phyloP scores from a whole-genome alignment of 2,888 invertebrate genomes.

The Spialia ferax region DNA sequence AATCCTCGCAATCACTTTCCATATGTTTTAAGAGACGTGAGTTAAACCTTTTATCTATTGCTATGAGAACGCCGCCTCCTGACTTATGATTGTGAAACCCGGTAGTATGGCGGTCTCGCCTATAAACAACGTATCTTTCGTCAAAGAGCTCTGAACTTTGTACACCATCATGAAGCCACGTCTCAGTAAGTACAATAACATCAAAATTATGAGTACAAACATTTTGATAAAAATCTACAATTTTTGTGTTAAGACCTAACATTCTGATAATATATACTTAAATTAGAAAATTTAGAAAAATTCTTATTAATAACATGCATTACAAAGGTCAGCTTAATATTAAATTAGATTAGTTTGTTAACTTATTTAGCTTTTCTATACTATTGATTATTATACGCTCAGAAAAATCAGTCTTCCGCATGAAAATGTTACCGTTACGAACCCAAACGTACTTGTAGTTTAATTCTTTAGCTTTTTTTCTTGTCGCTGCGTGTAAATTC shows the following conservation, averaged over 20 bases:
- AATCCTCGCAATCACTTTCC: background rate
- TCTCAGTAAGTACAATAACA: conserved; percentile 35
- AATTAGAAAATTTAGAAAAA: background rate
- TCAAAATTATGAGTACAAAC: conserved; percentile 25
- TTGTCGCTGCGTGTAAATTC: background rate
- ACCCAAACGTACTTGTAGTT: conserved; percentile 8
- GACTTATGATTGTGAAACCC: background rate
- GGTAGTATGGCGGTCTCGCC: conserved; percentile 28
- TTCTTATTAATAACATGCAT: background rate
- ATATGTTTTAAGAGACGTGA: background rate
- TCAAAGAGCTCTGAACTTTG: conserved; percentile 13
- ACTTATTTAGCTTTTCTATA: conserved; percentile 2
- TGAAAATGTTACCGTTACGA: conserved; percentile 12
- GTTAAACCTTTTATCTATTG: background rate
- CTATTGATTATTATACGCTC: conserved; percentile 5
- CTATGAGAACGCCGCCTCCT: conserved; percentile 14
- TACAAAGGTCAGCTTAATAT: background rate
- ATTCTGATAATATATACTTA: conserved; percentile 38
- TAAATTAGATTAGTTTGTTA: background rate
- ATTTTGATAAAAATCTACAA: conserved; percentile 28
- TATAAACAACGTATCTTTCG: conserved; percentile 30
- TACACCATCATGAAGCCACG: conserved; percentile 34
- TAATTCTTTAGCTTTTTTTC: conserved; percentile 10
- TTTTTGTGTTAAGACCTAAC: conserved; percentile 34
- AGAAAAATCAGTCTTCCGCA: conserved; percentile 11